Base-by-base conservation (phyloP, 1,140 invertebrate species). In the Bombus ignitus region DNA sequence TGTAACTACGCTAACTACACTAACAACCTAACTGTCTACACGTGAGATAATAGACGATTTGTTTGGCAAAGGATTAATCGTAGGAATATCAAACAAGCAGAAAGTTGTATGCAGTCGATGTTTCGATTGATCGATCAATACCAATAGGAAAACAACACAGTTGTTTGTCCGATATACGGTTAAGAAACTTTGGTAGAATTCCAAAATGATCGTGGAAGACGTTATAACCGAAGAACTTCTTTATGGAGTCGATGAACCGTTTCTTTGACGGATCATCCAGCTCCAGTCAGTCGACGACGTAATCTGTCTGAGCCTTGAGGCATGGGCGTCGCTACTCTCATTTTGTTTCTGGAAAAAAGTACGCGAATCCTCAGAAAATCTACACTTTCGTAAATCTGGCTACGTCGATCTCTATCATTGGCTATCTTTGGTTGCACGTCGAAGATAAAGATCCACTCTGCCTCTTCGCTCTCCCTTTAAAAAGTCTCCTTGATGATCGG, bases 261-360 rank as follows among this genome's bases (percentile, higher is more conserved):
- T 85, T 92, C 92, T 93, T 93, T 92, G 91, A 89, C 86, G 92
- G 90, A 92, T 92, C 91, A 91, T 91, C 88, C 87, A 85, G 86
- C 90, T 89, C 86, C 75, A 91, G 92, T 91, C 90, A 76, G 84
- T 88, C 90, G 91, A 77, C 88, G 88, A 87, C 87, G 89, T 92
- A 93, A 93, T 93, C 92, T 90, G 92, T 91, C 91, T 92, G 87
- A 89, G 80, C 86, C 91, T 88, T 72, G 83, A 83, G 89, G 89
- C 88, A 81, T 78, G 83, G 82, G 80, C 81, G 88, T 81, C 83
- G 66, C 37, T 85, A 47, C 82, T 88, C 83, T 37, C 75, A 83
- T 84, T 92, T 91, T 89, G 87, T 91, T 90, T 90, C 87, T 62
- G 42, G 74, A 81, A 89, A 87, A 62, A 28, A 12, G 85, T 88